Evolutionary conservation across 30 jellyfish, hydroid and myxozoan species (phyloP).

Genomic region (Cassiopea xamachana): DNA sequence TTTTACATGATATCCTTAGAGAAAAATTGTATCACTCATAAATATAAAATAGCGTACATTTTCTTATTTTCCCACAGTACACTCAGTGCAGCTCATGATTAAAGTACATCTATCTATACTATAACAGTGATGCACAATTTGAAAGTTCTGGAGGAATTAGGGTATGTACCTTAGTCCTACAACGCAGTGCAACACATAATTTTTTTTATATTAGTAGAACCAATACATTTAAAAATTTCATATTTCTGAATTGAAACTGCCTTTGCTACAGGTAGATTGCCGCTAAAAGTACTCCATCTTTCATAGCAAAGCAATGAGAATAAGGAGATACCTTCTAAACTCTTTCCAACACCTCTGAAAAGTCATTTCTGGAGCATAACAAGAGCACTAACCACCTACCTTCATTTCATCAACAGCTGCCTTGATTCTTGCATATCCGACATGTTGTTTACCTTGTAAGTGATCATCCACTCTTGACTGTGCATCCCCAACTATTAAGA

Average conservation of each 20-base stretch:
- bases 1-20: too few relatives aligned
- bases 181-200: too few relatives aligned
- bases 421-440: constrained; percentile 96
- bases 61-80: too few relatives aligned
- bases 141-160: too few relatives aligned
- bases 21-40: too few relatives aligned
- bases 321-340: constrained; percentile 33
- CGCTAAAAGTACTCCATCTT: background rate
- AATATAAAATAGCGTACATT: too few relatives aligned
- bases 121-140: too few relatives aligned
- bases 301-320: constrained; percentile 9
- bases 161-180: too few relatives aligned
- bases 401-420: constrained; percentile 91
- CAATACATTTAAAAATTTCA: background rate
- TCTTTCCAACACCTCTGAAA: background rate
- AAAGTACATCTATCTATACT: too few relatives aligned
- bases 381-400: constrained; percentile 43
- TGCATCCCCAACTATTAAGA: constrained; percentile 96
- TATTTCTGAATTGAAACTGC: background rate
- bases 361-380: constrained; percentile 21
- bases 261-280: background rate
- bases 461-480: constrained; percentile 99
- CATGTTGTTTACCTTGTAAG: constrained; percentile 98
- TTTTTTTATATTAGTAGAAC: too few relatives aligned
- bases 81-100: too few relatives aligned